Percentiles rank a stretch among this genome's conserved stretches.
phyloP scores from a whole-genome alignment of 2,113 vertebrate genomes.

The Lipotes vexillifer region DNA sequence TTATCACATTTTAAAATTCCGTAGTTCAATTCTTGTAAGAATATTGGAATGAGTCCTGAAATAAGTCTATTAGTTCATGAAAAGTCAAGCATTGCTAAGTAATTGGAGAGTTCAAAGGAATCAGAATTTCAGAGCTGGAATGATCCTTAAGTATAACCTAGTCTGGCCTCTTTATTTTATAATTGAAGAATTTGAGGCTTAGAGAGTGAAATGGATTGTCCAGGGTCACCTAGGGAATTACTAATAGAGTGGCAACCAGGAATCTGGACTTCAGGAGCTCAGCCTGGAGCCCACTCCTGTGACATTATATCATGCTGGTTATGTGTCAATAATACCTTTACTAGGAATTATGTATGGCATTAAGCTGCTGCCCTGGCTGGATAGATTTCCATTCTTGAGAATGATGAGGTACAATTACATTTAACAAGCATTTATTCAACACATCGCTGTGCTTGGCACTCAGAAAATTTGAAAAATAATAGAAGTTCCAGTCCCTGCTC shows the following conservation, averaged over 20 bases:
- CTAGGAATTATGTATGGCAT: background rate
- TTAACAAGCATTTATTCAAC: background rate
- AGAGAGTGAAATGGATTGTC: background rate
- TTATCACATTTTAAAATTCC: background rate
- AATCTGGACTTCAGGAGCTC: background rate
- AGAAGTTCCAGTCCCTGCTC: background rate
- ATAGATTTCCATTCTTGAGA: background rate
- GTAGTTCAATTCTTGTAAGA: background rate
- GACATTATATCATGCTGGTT: background rate
- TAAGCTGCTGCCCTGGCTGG: background rate
- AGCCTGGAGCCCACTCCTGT: background rate
- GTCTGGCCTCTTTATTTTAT: background rate
- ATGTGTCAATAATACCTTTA: background rate
- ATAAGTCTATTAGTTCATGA: background rate
- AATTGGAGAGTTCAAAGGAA: background rate
- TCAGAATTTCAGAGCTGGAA: background rate
- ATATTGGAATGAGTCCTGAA: background rate
- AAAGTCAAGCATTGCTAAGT: background rate
- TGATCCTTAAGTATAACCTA: background rate
- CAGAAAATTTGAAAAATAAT: background rate
- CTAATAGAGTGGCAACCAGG: background rate
- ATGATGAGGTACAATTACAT: background rate
- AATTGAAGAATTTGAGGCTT: background rate
- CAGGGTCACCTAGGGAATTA: background rate
- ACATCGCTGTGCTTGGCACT: background rate